phyloP scores from a whole-genome alignment of 2,113 vertebrate genomes.

The Centrocercus urophasianus region DNA sequence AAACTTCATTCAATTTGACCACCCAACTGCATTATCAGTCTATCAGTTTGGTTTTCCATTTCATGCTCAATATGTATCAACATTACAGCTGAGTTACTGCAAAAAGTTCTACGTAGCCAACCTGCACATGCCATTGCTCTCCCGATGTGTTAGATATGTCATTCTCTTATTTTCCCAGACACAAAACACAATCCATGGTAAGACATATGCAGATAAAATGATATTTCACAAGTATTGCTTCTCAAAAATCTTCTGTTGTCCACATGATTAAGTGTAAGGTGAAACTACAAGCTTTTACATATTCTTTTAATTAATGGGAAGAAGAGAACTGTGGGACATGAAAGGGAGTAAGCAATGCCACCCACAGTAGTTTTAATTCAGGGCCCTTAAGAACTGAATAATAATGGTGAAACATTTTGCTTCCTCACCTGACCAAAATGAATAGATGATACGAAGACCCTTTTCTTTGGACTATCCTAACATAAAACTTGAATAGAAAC shows the following conservation, averaged over 20 bases:
- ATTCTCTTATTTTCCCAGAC: not conserved
- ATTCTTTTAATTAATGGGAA: not conserved
- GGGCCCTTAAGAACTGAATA: not conserved
- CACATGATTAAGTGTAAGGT: fast-evolving
- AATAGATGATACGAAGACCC: not conserved
- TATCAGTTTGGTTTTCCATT: not conserved
- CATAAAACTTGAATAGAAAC: not conserved
- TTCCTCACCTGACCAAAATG: not conserved
- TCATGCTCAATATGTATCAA: not conserved
- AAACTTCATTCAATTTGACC: not conserved
- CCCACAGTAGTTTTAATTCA: not conserved
- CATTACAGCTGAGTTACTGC: not conserved
- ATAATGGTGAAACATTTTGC: fast-evolving
- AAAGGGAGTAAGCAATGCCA: not conserved
- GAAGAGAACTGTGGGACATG: not conserved
- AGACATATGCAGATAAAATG: not conserved
- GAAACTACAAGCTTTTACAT: not conserved
- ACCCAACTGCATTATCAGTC: not conserved
- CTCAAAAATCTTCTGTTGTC: not conserved
- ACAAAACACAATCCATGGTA: not conserved
- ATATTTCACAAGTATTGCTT: fast-evolving
- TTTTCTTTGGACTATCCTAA: not conserved
- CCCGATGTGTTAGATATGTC: not conserved
- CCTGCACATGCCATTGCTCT: fast-evolving
- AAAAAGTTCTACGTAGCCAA: not conserved